Conservation (phyloP, 2,888 invertebrate genomes). For the Parasteatoda lunata region DNA sequence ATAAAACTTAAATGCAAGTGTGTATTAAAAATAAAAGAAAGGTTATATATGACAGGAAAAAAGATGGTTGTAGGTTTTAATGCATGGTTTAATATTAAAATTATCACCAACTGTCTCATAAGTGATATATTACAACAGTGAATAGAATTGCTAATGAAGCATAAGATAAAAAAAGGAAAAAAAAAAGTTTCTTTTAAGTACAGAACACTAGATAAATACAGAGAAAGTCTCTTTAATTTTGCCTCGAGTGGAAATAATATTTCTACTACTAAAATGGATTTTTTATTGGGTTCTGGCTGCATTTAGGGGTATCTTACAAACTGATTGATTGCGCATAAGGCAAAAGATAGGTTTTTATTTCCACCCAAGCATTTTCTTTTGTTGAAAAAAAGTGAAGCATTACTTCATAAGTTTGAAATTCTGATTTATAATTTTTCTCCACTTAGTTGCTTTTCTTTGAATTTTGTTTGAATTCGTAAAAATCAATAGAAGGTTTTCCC, state of each 20-base stretch:
- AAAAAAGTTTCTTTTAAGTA: conserved; percentile 24
- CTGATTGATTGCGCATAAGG: conserved; percentile 35
- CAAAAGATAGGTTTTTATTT: conserved; percentile 8
- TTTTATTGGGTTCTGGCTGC: conserved; percentile 16
- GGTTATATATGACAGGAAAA: too few relatives aligned
- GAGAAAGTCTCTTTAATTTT: conserved; percentile 35
- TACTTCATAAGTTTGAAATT: neutral
- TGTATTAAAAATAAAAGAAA: too few relatives aligned
- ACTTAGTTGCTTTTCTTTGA: neutral
- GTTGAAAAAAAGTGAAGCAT: conserved; percentile 6
- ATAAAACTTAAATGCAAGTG: too few relatives aligned
- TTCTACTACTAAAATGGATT: conserved; percentile 25
- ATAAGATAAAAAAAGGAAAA: conserved; percentile 21
- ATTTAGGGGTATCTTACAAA: neutral
- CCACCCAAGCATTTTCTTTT: conserved; percentile 7
- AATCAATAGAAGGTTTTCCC: too few relatives aligned
- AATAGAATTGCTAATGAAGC: conserved; percentile 41
- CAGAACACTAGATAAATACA: conserved; percentile 24
- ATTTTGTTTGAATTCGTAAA: too few relatives aligned
- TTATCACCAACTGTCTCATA: conserved; percentile 36
- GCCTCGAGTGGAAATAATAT: conserved; percentile 42
- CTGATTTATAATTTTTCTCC: neutral
- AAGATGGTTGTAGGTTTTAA: conserved; percentile 3
- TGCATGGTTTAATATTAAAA: conserved; percentile 37
- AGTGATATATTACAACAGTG: conserved; percentile 38